Evolutionary conservation across 2,113 vertebrate genomes (phyloP), one percentile per base, ranked within the genome.

Genomic region (Nibea albiflora): DNA sequence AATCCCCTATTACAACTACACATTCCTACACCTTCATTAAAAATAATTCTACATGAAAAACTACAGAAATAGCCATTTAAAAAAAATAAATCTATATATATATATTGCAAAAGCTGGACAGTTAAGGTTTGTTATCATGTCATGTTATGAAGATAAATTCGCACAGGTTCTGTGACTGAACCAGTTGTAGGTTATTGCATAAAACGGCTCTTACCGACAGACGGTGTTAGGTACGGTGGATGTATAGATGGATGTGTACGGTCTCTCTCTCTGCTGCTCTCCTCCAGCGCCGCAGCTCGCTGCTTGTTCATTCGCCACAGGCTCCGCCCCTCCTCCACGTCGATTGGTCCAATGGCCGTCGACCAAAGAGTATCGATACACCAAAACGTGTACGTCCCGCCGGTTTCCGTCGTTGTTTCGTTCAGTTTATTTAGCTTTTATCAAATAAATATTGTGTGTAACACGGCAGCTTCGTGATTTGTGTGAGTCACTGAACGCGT

Each of bases 181-280:
- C n/a, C 70, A 47, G 35, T 49, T 35, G 28, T 19, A 53, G 20
- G 63, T 62, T 61, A 75, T 61, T 20, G 67, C 7, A 68, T 49
- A 57, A 89, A 85, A 56, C 53, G 24, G 24, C 44, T 83, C 94
- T 94, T 94, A 95, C 95, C 93, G 83, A 88, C 77, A 58, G 57
- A 70, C 69, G 80, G 70, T 42, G 77, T 60, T 39, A 44, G 69
- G 66, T 65, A 11, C 50, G 35, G 42, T 28, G 78, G 78, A 20
- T 61, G 64, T 70, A 73, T 69, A 65, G 73, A 84, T 60, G 77
- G 75, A 85, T 56, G 81, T 67, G 83, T 44, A 62, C 76, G 67
- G 64, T 84, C 58, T 80, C 79, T 86, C 79, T 83, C 75, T 72
- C 81, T 91, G 74, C 81, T 86, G 76, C 88, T 93, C 87, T 90